These are phyloP conservation scores for Galbula dea DNA, from an alignment of 2,113 vertebrate species.

Conservation along the genomic window DNA sequence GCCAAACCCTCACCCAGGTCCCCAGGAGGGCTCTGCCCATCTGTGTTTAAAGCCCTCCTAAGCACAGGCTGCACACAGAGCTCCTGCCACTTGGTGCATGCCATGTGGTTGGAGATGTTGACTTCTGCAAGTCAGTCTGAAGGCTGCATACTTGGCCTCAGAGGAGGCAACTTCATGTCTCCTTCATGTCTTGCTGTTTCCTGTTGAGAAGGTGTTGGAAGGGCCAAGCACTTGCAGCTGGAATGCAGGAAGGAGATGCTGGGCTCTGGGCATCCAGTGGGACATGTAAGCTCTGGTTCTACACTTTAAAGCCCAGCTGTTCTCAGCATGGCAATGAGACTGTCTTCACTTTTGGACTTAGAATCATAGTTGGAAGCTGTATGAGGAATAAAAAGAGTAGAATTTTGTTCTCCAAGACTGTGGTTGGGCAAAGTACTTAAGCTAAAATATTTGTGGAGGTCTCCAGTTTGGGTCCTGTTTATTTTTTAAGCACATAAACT, in stretches of 20 bases:
- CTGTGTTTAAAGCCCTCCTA: not conserved
- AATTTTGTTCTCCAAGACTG: not conserved
- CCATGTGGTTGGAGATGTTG: not conserved
- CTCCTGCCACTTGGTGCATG: not conserved
- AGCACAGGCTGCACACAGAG: not conserved
- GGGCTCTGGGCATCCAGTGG: not conserved
- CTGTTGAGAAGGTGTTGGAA: not conserved
- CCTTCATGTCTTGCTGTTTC: not conserved
- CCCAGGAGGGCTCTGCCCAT: not conserved
- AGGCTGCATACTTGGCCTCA: not conserved
- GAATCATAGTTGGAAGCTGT: not conserved
- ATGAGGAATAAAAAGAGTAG: not conserved
- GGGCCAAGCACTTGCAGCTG: not conserved
- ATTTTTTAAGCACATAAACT: not conserved
- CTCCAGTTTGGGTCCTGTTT: not conserved
- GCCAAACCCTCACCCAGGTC: not conserved
- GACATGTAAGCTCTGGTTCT: not conserved
- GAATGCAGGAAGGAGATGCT: not conserved
- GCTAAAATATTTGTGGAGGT: not conserved
- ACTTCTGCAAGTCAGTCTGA: not conserved
- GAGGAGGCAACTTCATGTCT: not conserved
- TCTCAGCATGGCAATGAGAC: not conserved
- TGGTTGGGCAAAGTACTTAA: not conserved
- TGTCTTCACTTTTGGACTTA: not conserved
- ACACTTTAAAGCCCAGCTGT: not conserved